Evolutionary conservation across 2,113 vertebrate species (phyloP), one percentile per base, ranked within the genome.

Genomic region (Sprattus sprattus): DNA sequence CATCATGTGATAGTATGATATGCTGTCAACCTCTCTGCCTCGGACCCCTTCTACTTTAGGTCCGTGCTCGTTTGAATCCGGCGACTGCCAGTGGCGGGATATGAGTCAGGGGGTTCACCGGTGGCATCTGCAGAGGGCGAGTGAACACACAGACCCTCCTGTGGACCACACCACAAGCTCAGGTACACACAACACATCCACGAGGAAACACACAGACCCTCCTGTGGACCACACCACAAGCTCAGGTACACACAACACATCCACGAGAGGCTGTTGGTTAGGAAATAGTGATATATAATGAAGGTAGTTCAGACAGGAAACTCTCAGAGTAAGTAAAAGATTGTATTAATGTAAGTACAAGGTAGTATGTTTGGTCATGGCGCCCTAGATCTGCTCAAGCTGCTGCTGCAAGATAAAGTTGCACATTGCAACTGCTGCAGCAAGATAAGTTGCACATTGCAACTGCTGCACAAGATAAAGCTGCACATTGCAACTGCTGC

Each of bases 41-140:
- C 20, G 6, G 54, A 20, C 18, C 2, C 54, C 6, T 6, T 82
- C n/a, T 46, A 0, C 4, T 89, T 39, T 49, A 95, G 94, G 95
- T 88, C 87, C 89, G 0, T 95, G 95, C 84, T 92, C 93, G 1
- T 95, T 95, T 92, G 95, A 95, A 85, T 89, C 75, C 0, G 87
- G 91, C 82, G 88, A 90, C 57, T 95, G 95, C 44, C 78, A 50
- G 1, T 95, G 95, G 95, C 89, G 45, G 39, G 93, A 94, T 86
- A 64, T 52, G 22, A 91, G 93, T 64, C 83, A 88, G 4, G 90
- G 92, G 84, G 84, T 22, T 52, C 92, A 85, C 81, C 89, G 45
- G 84, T 95, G 95, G 95, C 88, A 91, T 85, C 89, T 94, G 78
- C 89, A 92, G 82, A 93, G 86, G 88, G 93, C 94, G 75, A 86